Evolutionary conservation across 2,888 invertebrate species (phyloP).

Genomic region (Apeira syringaria): DNA sequence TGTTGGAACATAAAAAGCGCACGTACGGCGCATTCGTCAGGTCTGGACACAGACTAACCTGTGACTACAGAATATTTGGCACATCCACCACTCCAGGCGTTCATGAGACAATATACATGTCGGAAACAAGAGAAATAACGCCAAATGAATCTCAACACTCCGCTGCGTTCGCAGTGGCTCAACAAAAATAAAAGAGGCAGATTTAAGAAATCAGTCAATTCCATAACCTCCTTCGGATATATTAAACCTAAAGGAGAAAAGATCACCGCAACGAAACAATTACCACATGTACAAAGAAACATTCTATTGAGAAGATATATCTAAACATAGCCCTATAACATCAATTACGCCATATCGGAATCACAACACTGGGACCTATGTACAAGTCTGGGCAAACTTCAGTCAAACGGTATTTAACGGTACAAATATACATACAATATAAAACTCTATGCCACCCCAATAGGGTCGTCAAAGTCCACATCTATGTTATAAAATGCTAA

Average conservation of each 20-base stretch:
- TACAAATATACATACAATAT: constrained; percentile 74
- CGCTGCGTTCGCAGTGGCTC: constrained; percentile 35
- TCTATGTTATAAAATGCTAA: background rate
- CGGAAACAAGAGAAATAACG: constrained; percentile 14
- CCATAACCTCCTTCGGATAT: constrained; percentile 45
- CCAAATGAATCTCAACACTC: constrained; percentile 19
- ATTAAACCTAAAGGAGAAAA: constrained; percentile 46
- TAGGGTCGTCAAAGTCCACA: constrained; percentile 1
- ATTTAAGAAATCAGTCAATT: constrained; percentile 63
- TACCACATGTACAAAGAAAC: constrained; percentile 31
- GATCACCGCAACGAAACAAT: constrained; percentile 21
- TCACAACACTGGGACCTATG: constrained; percentile 75
- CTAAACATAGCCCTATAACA: constrained; percentile 27
- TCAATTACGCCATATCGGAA: constrained; percentile 54
- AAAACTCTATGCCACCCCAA: constrained; percentile 33
- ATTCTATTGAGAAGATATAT: constrained; percentile 32
- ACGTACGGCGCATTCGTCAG: too few relatives aligned
- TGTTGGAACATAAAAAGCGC: too few relatives aligned
- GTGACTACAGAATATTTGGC: constrained; percentile 78
- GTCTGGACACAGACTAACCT: too few relatives aligned
- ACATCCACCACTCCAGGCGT: constrained; percentile 48
- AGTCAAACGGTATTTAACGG: constrained; percentile 36
- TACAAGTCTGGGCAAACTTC: constrained; percentile 43
- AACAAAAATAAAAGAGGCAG: constrained; percentile 56
- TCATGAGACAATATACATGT: background rate